Percentiles rank a stretch among this genome's conserved stretches.
These are phyloP conservation scores for Hafferia zeledoni DNA, from an alignment of 2,797 vertebrate genomes.

Conservation along the genomic window DNA sequence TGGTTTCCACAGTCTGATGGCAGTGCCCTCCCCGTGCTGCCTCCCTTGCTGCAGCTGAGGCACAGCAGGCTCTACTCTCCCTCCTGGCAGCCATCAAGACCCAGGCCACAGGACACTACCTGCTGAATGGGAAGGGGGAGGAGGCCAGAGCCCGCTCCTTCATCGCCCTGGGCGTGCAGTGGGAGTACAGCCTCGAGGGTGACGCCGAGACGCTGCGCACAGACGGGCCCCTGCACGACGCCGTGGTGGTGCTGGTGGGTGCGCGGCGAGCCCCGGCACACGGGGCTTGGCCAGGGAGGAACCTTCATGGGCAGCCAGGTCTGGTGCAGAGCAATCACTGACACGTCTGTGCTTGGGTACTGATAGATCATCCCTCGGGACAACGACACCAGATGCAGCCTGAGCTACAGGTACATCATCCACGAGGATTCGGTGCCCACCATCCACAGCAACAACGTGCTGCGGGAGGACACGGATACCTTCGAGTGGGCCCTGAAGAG, in stretches of 20 bases:
- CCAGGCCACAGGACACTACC: constrained; percentile 96
- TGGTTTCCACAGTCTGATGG: background rate
- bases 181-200: constrained; percentile 91
- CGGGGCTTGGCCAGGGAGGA: background rate
- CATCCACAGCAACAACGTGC: constrained; percentile 94
- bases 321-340: background rate
- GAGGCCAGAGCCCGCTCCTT: constrained; percentile 88
- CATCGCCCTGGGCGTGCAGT: constrained; percentile 94
- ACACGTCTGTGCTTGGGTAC: background rate
- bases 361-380: constrained; percentile 91
- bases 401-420: constrained; percentile 95
- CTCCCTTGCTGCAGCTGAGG: background rate
- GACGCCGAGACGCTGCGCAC: constrained; percentile 91
- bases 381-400: constrained; percentile 90
- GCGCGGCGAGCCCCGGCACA: fast-evolving
- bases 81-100: constrained; percentile 91
- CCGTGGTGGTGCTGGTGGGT: constrained; percentile 93
- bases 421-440: constrained; percentile 93
- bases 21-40: background rate
- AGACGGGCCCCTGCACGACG: constrained; percentile 90
- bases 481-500: constrained; percentile 98
- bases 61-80: background rate
- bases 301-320: background rate
- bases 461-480: constrained; percentile 88
- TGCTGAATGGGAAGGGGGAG: constrained; percentile 93